Evolutionary conservation across 2,113 vertebrate species (phyloP), one percentile per base, ranked within the genome.

Genomic region (Procavia capensis): DNA sequence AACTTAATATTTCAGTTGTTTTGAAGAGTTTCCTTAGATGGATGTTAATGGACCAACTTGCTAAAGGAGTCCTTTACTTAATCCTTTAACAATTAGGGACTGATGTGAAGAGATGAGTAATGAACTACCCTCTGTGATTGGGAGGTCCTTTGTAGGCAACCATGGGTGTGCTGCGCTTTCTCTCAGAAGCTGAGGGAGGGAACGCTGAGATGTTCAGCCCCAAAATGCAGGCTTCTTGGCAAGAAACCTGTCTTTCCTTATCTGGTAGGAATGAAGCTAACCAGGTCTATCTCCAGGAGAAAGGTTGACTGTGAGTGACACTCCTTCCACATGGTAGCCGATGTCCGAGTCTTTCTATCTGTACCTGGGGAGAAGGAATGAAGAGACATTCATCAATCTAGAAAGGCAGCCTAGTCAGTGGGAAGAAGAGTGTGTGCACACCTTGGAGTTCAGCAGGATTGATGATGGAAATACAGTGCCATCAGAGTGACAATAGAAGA

Each of bases 1-100:
- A 97, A 97, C 93, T 97, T 97, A 96, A 95, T 98, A 95, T 97
- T 98, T 98, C 82, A 95, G 94, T 96, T 98, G 92, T 86, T 96
- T 96, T 95, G 94, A 98, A 98, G 95, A 97, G 85, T 89, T 97
- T 97, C 61, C 96, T 96, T 93, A 88, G 96, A 76, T 83, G 74
- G 94, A 97, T 85, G 98, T 97, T 97, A 98, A 97, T 95, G 94
- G 93, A 81, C 88, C 47, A 81, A n/a, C 68, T 96, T 78, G 39
- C 98, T 97, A 97, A 98, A 97, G 93, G 88, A 97, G 92, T 97
- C 98, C 93, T 97, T 97, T 97, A 86, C 95, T 97, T 98, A 98
- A 98, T 98, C 95, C 95, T 97, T 98, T 97, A 95, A 96, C 96
- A 98, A 98, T 98, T 97, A 98, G 95, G 93, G 98, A 88, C 93